A percentile compares a stretch with the other conserved stretches of the same genome.
Evolutionary conservation across 2,797 vertebrate species (phyloP).

Genomic region (Coregonus suidteri): DNA sequence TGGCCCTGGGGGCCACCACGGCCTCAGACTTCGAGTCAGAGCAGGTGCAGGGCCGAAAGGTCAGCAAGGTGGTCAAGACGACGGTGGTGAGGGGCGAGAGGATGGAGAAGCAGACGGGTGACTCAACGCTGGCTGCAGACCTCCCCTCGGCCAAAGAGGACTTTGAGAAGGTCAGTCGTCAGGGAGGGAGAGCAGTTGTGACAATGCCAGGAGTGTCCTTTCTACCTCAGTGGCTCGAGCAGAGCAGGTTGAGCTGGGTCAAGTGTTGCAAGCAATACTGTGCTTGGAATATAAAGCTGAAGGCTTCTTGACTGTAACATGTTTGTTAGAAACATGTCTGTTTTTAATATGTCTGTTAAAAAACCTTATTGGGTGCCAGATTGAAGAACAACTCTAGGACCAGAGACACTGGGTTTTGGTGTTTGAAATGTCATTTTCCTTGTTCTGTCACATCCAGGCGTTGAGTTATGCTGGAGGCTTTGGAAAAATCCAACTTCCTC

Average conservation of each 20-base stretch:
- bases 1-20: slow-evolving; percentile 60
- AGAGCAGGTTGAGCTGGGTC: not conserved
- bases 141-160: slow-evolving; percentile 95
- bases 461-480: slow-evolving; percentile 87
- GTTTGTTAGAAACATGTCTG: no score
- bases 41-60: slow-evolving; percentile 89
- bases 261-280: not conserved
- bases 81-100: slow-evolving; percentile 89
- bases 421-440: slow-evolving; percentile 41
- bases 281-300: not conserved
- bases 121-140: slow-evolving; percentile 84
- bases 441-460: slow-evolving; percentile 75
- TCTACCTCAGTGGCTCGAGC: not conserved
- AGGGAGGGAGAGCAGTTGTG: not conserved
- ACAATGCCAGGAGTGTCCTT: not conserved
- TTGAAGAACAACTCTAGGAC: not conserved
- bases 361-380: not conserved
- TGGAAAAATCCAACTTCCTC: slow-evolving; percentile 80
- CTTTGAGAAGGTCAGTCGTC: slow-evolving; percentile 88
- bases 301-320: no score
- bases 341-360: no score
- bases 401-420: not conserved
- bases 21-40: slow-evolving; percentile 86
- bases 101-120: slow-evolving; percentile 87
- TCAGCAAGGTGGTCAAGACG: slow-evolving; percentile 96